These are phyloP conservation scores for Macrophya alboannulata DNA, from an alignment of 2,888 invertebrate species.

Conservation along the genomic window DNA sequence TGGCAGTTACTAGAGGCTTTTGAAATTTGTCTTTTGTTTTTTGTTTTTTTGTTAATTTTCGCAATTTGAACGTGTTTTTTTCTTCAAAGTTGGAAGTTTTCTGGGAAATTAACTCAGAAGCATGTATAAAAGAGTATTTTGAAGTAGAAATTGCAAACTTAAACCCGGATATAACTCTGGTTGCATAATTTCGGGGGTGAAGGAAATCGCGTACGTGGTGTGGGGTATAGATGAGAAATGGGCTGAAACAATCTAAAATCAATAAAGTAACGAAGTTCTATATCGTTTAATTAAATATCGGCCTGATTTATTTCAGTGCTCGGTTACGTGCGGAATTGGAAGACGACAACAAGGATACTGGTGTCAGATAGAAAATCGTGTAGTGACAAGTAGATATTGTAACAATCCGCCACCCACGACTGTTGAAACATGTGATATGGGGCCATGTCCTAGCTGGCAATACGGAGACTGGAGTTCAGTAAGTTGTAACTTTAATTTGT, in stretches of 20 bases:
- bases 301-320: constrained; percentile 67
- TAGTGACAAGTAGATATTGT: constrained; percentile 79
- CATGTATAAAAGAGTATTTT: too few species aligned
- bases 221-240: background rate
- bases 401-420: constrained; percentile 72
- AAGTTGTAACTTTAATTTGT: constrained; percentile 62
- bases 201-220: too few species aligned
- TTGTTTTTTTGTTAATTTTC: too few species aligned
- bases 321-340: constrained; percentile 84
- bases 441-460: constrained; percentile 82
- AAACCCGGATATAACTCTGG: too few species aligned
- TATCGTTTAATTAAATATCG: constrained; percentile 48
- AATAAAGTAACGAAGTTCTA: background rate
- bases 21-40: too few species aligned
- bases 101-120: too few species aligned
- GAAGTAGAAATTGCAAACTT: too few species aligned
- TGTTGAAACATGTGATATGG: constrained; percentile 79
- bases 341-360: constrained; percentile 81
- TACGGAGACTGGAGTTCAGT: constrained; percentile 82
- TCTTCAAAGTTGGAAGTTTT: too few species aligned
- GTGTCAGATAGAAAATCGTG: constrained; percentile 82
- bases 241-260: background rate
- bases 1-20: too few species aligned
- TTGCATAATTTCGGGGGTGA: too few species aligned
- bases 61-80: too few species aligned